phyloP scores from a whole-genome alignment of 2,888 invertebrate genomes.

The Megastigmus dorsalis region DNA sequence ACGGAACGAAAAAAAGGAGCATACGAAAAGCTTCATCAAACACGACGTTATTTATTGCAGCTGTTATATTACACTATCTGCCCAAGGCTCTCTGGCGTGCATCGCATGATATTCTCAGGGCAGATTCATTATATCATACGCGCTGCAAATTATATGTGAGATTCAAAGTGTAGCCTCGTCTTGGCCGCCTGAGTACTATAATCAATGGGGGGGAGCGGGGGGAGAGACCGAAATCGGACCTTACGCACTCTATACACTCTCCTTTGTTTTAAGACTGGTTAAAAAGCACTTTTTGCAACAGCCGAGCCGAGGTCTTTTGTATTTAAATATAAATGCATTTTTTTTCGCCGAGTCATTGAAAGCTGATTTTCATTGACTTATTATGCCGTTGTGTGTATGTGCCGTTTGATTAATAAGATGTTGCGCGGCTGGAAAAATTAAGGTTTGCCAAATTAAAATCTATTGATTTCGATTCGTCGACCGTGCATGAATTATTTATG shows the following conservation, averaged over 20 bases:
- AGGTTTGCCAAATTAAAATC: no score
- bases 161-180: conserved; percentile 48
- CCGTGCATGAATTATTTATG: no score
- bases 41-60: conserved; percentile 48
- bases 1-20: no score
- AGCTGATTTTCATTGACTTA: not conserved
- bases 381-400: no score
- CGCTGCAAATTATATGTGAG: conserved; percentile 48
- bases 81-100: conserved; percentile 13
- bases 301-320: conserved; percentile 4
- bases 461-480: no score
- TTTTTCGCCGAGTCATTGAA: no score
- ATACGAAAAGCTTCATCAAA: conserved; percentile 46
- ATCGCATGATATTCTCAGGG: conserved; percentile 26
- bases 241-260: not conserved
- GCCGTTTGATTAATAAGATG: no score
- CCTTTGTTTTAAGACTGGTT: conserved; percentile 49
- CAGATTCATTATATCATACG: conserved; percentile 44
- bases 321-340: not conserved
- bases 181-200: conserved; percentile 38
- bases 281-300: conserved; percentile 31
- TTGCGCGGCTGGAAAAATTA: no score
- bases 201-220: no score
- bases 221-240: conserved; percentile 39
- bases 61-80: conserved; percentile 10